These are phyloP conservation scores for Pararge aegeria DNA, from an alignment of 1,140 invertebrate species.

Conservation along the genomic window DNA sequence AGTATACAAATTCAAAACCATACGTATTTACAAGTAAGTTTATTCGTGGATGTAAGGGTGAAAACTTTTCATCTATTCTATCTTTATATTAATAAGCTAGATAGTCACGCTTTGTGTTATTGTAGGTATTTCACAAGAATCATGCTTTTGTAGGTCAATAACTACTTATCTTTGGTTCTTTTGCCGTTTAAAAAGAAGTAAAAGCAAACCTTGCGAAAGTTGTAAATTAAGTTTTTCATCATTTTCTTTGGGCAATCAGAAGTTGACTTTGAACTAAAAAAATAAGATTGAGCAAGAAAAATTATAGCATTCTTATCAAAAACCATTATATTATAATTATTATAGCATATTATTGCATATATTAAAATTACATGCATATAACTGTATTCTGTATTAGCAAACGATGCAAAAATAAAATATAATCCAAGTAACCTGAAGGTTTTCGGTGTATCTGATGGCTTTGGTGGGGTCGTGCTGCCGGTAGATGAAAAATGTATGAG, in stretches of 20 bases:
- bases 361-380: slow-evolving; percentile 3
- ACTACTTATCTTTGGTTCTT: not conserved
- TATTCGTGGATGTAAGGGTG: not conserved
- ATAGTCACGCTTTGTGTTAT: not conserved
- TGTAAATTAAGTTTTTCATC: slow-evolving; percentile 5
- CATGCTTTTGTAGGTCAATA: not conserved
- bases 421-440: slow-evolving; percentile 68
- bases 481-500: slow-evolving; percentile 73
- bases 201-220: slow-evolving; percentile 10
- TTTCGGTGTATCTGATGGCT: slow-evolving; percentile 79
- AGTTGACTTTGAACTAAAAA: slow-evolving; percentile 7
- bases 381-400: slow-evolving; percentile 14
- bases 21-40: not conserved
- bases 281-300: slow-evolving; percentile 2
- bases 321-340: not conserved
- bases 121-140: not conserved
- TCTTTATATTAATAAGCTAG: not conserved
- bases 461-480: slow-evolving; percentile 76
- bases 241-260: slow-evolving; percentile 9
- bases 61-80: not conserved
- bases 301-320: slow-evolving; percentile 3
- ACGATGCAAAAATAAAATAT: slow-evolving; percentile 31
- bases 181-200: not conserved
- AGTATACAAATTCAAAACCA: not conserved
- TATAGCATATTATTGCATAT: slow-evolving; percentile 4